phyloP scores from a whole-genome alignment of 1,140 invertebrate genomes.

The Drosophila pectinifera region DNA sequence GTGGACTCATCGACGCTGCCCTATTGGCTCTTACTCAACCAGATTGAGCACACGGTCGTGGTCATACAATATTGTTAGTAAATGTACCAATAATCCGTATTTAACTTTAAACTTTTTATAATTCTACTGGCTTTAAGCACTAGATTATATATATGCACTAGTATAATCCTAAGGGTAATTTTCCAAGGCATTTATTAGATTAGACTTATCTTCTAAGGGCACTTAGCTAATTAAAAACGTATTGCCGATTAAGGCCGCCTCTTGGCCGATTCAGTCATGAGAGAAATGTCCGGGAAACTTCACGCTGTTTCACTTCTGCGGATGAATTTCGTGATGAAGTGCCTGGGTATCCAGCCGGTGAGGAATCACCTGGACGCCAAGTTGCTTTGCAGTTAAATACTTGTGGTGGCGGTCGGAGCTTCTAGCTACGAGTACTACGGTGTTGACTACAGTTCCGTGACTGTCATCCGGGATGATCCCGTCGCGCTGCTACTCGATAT shows the following conservation, averaged over 20 bases:
- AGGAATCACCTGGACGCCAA: conserved; percentile 1
- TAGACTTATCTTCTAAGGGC: too few relatives aligned
- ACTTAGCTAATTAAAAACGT: conserved; percentile 37
- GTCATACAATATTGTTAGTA: too few relatives aligned
- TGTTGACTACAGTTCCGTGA: conserved; percentile 34
- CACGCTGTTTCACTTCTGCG: conserved; percentile 36
- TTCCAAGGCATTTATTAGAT: background rate
- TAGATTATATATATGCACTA: too few relatives aligned
- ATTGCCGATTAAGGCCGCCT: too few relatives aligned
- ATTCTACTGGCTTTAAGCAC: too few relatives aligned
- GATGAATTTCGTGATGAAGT: conserved; percentile 49
- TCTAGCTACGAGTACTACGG: conserved; percentile 4
- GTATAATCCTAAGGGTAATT: background rate
- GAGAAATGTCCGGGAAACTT: conserved; percentile 39
- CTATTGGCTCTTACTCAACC: conserved; percentile 56
- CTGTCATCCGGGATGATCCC: conserved; percentile 21
- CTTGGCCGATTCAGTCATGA: conserved; percentile 33
- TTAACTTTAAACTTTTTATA: too few relatives aligned
- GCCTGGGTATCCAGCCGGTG: conserved; percentile 35
- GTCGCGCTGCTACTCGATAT: conserved; percentile 52
- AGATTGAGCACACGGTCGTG: background rate
- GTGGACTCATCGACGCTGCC: conserved; percentile 40
- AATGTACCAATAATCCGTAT: too few relatives aligned
- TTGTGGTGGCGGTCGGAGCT: background rate
- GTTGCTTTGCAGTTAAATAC: conserved; percentile 10